Evolutionary conservation across 2,113 vertebrate species (phyloP).

Genomic region (Tragelaphus scriptus): DNA sequence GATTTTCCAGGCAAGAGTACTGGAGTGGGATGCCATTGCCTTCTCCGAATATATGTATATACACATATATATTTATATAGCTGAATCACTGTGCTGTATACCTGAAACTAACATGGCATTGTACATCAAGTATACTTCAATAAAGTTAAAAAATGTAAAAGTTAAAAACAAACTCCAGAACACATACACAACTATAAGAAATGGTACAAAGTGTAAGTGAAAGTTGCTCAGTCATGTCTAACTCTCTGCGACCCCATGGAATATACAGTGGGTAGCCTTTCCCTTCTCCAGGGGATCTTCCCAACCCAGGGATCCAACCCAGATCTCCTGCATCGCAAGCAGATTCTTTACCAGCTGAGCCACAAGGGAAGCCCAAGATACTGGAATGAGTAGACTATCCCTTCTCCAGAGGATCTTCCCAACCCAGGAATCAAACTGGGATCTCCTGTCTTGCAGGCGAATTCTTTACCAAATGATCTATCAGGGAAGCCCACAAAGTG

Average conservation of each 20-base stretch:
- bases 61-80: background rate
- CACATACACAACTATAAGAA: background rate
- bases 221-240: background rate
- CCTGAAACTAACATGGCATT: background rate
- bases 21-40: too few relatives aligned
- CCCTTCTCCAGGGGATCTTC: background rate
- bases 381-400: background rate
- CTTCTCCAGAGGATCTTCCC: background rate
- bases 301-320: background rate
- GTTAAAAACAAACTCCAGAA: background rate
- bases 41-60: background rate
- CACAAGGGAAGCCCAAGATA: background rate
- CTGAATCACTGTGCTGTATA: background rate
- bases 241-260: background rate
- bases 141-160: background rate
- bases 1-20: too few relatives aligned
- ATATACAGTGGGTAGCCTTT: background rate
- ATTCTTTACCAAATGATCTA: background rate
- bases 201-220: background rate
- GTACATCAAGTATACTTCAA: background rate
- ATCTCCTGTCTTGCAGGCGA: background rate
- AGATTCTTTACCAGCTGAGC: background rate
- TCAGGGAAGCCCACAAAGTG: background rate
- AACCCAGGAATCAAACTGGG: background rate
- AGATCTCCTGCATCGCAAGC: background rate